Percentiles rank a stretch among this genome's conserved stretches.
phyloP scores from a whole-genome alignment of 2,113 vertebrate species.

The Anser brachyrhynchus region DNA sequence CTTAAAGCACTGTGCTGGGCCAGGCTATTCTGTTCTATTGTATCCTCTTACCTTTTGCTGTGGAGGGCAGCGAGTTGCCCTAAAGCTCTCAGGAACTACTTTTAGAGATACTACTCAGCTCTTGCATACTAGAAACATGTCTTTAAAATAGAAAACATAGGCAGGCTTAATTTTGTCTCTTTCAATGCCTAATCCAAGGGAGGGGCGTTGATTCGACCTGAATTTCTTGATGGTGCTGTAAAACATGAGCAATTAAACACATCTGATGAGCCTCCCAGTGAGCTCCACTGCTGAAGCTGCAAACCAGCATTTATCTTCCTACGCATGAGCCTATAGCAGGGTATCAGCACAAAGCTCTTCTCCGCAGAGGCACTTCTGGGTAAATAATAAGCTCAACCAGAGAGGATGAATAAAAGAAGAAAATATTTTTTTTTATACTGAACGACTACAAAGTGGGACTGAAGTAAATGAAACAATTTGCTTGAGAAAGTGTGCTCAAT shows the following conservation, averaged over 20 bases:
- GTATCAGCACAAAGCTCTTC: background rate
- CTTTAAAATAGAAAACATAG: background rate
- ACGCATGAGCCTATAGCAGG: background rate
- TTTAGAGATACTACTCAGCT: background rate
- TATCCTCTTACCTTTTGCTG: background rate
- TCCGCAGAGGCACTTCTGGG: background rate
- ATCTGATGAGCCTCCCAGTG: background rate
- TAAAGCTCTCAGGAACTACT: background rate
- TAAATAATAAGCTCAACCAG: background rate
- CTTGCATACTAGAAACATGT: background rate
- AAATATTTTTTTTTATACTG: background rate
- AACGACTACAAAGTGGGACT: background rate
- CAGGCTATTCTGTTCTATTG: background rate
- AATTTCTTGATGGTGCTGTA: background rate
- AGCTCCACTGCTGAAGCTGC: background rate
- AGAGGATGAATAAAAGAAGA: background rate
- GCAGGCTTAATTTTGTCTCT: background rate
- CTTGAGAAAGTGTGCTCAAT: slow-evolving; percentile 26
- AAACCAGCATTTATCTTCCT: background rate
- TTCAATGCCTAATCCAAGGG: background rate
- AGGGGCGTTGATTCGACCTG: background rate
- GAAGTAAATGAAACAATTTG: slow-evolving; percentile 32
- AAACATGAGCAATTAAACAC: background rate
- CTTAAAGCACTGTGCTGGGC: background rate
- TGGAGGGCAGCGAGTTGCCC: background rate